phyloP scores from a whole-genome alignment of 2,113 vertebrate genomes.

The Dipodomys merriami region DNA sequence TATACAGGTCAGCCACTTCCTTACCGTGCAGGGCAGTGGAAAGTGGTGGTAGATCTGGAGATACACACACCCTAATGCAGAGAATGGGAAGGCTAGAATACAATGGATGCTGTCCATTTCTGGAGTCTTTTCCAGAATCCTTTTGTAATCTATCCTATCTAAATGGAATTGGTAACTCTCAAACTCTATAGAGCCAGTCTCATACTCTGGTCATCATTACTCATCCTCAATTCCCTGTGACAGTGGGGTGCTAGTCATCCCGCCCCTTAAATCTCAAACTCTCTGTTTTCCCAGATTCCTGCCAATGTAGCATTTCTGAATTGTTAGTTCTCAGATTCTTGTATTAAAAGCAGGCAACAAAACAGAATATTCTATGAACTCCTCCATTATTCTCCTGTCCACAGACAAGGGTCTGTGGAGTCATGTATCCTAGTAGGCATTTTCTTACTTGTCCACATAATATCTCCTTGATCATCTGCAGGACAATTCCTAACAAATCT shows the following conservation, averaged over 20 bases:
- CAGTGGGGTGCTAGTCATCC: neutral
- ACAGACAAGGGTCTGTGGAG: neutral
- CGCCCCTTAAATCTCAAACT: neutral
- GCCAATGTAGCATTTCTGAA: neutral
- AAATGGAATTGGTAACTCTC: neutral
- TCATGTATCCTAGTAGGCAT: neutral
- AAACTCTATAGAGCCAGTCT: neutral
- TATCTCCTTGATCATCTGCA: neutral
- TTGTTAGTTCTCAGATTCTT: neutral
- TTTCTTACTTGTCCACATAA: neutral
- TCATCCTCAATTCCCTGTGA: neutral
- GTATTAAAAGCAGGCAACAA: conserved; percentile 4
- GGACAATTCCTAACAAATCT: neutral
- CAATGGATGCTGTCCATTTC: neutral
- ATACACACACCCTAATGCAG: neutral
- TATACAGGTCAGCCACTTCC: neutral
- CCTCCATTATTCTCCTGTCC: neutral
- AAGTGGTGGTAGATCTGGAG: neutral
- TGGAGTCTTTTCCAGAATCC: neutral
- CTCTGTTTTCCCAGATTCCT: neutral
- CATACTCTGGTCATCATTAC: neutral
- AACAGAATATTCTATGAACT: neutral
- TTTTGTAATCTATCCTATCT: neutral
- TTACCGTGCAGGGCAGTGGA: neutral
- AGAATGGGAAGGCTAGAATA: neutral